These are phyloP conservation scores for Drosophila novamexicana DNA, from an alignment of 1,140 invertebrate species.

Conservation along the genomic window DNA sequence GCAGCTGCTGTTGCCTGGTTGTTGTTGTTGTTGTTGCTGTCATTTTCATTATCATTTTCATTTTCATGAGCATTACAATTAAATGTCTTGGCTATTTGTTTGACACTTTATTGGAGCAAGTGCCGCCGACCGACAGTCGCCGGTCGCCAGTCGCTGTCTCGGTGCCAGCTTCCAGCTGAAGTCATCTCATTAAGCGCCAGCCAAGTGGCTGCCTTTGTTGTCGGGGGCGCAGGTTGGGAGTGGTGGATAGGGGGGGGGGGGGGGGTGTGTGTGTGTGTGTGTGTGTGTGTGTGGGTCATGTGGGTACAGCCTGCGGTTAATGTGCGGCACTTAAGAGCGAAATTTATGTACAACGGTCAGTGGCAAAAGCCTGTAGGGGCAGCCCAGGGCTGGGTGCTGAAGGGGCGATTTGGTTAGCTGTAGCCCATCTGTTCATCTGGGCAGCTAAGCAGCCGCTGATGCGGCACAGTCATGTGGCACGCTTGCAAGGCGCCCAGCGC, in stretches of 20 bases:
- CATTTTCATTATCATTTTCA: constrained; percentile 26
- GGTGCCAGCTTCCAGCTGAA: not conserved
- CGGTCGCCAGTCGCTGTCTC: too few relatives aligned
- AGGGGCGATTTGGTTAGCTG: not conserved
- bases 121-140: not conserved
- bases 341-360: constrained; percentile 57
- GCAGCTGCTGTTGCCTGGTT: not conserved
- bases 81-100: constrained; percentile 76
- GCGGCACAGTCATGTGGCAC: constrained; percentile 36
- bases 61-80: constrained; percentile 70
- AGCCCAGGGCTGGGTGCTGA: not conserved
- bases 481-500: constrained; percentile 13
- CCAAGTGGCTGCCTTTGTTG: constrained; percentile 37
- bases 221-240: not conserved
- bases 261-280: too few relatives aligned
- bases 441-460: constrained; percentile 45
- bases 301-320: constrained; percentile 44
- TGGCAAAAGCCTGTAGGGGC: not conserved
- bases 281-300: too few relatives aligned
- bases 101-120: constrained; percentile 73
- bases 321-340: constrained; percentile 55
- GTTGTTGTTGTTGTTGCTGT: constrained; percentile 1
- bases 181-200: constrained; percentile 41
- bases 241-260: not conserved
- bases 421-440: constrained; percentile 6